Evolutionary conservation across 1,140 invertebrate species (phyloP), one percentile per base, ranked within the genome.

Genomic region (Listronotus bonariensis): DNA sequence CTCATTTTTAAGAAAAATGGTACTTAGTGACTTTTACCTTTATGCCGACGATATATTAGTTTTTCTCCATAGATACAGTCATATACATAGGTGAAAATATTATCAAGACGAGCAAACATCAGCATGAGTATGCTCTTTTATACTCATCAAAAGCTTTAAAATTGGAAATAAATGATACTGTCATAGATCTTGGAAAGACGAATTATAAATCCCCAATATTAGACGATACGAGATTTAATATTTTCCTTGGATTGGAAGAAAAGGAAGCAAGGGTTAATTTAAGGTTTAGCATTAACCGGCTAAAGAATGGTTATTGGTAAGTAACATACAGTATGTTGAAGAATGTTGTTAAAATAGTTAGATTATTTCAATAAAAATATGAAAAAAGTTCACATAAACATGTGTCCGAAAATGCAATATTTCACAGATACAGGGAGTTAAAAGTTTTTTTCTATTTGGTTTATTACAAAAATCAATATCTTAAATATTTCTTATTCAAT

Each of bases 241-340:
- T 73, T 14, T 42, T 51, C 7, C 64, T 68, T 14, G 68, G 69
- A 17, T 48, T 61, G 41, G 66, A 70, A 32, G 65, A 68, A 18
- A 62, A 67, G 8, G 63, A 48, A 42, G 3, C 7, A 36, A 36
- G 76, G 68, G 66, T 77, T 8, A 64, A 56, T 6, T 57, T 79
- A n/a, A 65, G 70, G 56, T 79, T 79, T 42, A 68, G 52, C 32
- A 76, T 79, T 53, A 32, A 54, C 1, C 71, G 70, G 71, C 36
- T 56, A 0, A 26, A 26, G 20, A 68, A 58, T 41, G 68, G 71
- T 11, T 79, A 79, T 61, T 78, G 77, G 77, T 76, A 65, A 20
- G 55, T 78, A 36, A 6, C 5, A 6, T 34, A 34, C 9, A 34
- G 5, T 34, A 34, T 34, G n/a, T n/a, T n/a, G n/a, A n/a, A n/a